Conservation (phyloP, 2,113 vertebrate genomes). For the Apaloderma vittatum region DNA sequence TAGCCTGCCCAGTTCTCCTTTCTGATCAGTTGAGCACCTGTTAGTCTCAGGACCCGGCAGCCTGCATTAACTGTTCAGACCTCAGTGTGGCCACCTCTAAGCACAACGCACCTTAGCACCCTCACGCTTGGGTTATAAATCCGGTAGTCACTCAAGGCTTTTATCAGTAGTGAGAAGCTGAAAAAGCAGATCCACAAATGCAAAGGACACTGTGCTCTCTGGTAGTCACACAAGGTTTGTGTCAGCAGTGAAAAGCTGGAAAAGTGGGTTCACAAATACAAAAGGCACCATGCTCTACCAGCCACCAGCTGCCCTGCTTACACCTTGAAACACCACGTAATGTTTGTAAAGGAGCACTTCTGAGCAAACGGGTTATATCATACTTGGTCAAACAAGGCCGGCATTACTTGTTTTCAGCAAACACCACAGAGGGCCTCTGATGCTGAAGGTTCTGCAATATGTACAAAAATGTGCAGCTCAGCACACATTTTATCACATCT, state of each 20-base stretch:
- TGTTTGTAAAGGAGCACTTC: neutral
- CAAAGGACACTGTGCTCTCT: neutral
- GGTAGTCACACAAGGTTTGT: neutral
- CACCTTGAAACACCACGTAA: neutral
- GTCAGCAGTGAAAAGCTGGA: neutral
- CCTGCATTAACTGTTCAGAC: neutral
- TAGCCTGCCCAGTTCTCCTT: slow-evolving; percentile 1
- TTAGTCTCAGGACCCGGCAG: neutral
- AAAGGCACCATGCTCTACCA: neutral
- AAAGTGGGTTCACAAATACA: neutral
- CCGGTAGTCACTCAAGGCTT: neutral
- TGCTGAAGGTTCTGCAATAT: neutral
- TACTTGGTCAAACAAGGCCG: neutral
- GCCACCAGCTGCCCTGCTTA: neutral
- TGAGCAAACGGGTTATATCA: neutral
- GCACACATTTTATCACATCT: neutral
- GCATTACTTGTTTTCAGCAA: neutral
- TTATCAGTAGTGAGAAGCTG: neutral
- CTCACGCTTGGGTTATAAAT: fast-evolving
- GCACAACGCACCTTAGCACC: fast-evolving
- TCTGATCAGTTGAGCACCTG: neutral
- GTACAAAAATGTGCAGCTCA: neutral
- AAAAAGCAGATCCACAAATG: neutral
- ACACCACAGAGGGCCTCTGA: neutral
- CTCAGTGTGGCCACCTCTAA: neutral